Evolutionary conservation across 2,888 invertebrate species (phyloP), one percentile per base, ranked within the genome.

Genomic region (Thecocarcelia acutangulata): DNA sequence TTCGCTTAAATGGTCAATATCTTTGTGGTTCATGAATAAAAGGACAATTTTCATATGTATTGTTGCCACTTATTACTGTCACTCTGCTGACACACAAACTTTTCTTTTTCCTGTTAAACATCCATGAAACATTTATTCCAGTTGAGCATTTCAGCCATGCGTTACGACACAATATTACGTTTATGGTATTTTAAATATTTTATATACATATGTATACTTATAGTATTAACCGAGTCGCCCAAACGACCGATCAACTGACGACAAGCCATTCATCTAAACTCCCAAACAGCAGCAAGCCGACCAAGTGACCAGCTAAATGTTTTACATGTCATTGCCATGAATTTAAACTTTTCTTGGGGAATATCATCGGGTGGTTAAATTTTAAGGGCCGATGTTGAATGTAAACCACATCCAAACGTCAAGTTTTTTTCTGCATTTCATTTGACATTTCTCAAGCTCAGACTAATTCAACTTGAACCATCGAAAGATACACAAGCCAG

Each of bases 61-160:
- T 79, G 50, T 61, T 79, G 72, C 61, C 79, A 68, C 79, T 73
- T 79, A 79, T 68, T 79, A 68, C 54, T 79, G 79, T 73, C 66
- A 48, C 61, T 61, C 48, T 74, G 73, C 73, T 68, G 59, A 73
- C 73, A 73, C 68, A 79, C 59, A 79, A 52, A 79, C 61, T 61
- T 73, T 79, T 54, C 68, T 52, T 61, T 70, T 79, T 73, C 68
- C 68, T 66, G 79, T 68, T 79, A 63, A 79, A 79, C 79, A 79
- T 79, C 61, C 79, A 79, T 73, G 79, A 73, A 79, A 79, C 79
- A 79, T 79, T 68, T 73, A 79, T 79, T 79, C 73, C 79, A 73
- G 68, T 74, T 74, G 73, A 74, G 42, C 73, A 68, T 68, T 74
- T 73, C 56, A 68, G 52, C 68, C 73, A 79, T 79, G 79, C 73